Evolutionary conservation across 37 sponge, comb jelly and placozoan genomes (phyloP).

Genomic region (Lycopodina hypogea): DNA sequence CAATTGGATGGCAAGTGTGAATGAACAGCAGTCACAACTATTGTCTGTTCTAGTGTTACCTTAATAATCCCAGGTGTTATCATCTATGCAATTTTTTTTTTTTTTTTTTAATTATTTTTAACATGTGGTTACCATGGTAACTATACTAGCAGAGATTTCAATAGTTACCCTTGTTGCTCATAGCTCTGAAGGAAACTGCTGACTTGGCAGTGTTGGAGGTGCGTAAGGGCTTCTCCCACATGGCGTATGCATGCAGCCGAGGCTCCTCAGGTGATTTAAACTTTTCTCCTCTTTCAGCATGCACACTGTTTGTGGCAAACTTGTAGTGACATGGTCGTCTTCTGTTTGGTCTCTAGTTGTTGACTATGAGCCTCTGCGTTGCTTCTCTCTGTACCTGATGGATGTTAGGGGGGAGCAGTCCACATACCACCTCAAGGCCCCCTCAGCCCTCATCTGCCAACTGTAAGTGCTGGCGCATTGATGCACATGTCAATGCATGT

Average conservation of each 20-base stretch:
- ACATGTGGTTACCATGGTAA: background rate
- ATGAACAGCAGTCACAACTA: no score
- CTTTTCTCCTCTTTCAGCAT: background rate
- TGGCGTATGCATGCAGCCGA: background rate
- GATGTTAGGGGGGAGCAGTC: background rate
- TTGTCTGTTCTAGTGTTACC: no score
- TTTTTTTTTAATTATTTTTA: background rate
- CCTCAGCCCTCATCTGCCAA: constrained; percentile 22
- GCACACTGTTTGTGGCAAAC: background rate
- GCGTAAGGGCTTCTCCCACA: constrained; percentile 41
- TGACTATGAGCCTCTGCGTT: constrained; percentile 42
- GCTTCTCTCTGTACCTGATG: constrained; percentile 33
- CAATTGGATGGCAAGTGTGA: no score
- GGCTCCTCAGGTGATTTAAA: constrained; percentile 9
- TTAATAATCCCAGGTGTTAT: no score
- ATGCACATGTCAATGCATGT: background rate
- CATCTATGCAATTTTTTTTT: background rate
- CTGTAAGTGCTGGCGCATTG: constrained; percentile 35
- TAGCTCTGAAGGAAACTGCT: constrained; percentile 20
- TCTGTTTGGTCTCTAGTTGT: background rate
- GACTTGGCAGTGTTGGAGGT: constrained; percentile 18
- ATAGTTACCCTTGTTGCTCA: no score
- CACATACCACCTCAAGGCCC: constrained; percentile 23
- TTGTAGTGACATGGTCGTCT: background rate
- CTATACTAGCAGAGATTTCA: no score